These are phyloP conservation scores for Sebastes variabilis DNA, from an alignment of 2,797 vertebrate genomes.

Conservation along the genomic window DNA sequence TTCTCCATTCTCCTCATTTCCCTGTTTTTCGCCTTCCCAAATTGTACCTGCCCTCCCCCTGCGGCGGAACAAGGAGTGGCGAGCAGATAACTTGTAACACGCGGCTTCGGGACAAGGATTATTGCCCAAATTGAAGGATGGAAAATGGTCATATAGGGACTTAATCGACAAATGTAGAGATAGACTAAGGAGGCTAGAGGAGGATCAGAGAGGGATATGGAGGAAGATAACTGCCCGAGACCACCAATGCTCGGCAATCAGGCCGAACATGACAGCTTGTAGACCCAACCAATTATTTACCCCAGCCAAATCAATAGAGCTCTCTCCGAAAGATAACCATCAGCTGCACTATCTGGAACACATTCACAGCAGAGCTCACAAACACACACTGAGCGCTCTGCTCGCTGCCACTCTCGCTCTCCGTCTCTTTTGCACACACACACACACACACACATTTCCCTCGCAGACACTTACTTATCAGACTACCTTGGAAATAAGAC, in stretches of 20 bases:
- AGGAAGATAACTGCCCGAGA: constrained; percentile 78
- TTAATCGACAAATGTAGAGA: constrained; percentile 77
- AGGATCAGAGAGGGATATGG: constrained; percentile 78
- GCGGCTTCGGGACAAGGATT: constrained; percentile 60
- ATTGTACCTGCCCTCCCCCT: constrained; percentile 23
- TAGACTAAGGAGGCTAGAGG: constrained; percentile 72
- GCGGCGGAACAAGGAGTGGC: constrained; percentile 26
- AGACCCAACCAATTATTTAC: constrained; percentile 84
- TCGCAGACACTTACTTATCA: constrained; percentile 42
- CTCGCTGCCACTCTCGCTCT: constrained; percentile 49
- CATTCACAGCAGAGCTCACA: constrained; percentile 66
- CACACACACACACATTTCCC: constrained; percentile 5
- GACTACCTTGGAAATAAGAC: constrained; percentile 43
- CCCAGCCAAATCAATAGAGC: constrained; percentile 83
- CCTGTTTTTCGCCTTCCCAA: constrained; percentile 24
- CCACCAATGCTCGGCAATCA: constrained; percentile 81
- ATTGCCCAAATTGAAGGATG: constrained; percentile 72
- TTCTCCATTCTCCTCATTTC: constrained; percentile 56
- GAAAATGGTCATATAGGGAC: constrained; percentile 67
- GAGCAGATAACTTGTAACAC: constrained; percentile 51
- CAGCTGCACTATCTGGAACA: constrained; percentile 71
- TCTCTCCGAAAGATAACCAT: constrained; percentile 79
- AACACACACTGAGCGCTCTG: constrained; percentile 54
- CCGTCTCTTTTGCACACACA: constrained; percentile 21
- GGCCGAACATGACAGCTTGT: constrained; percentile 84